Evolutionary conservation across 92 coral and sea anemone species (phyloP), one percentile per base, ranked within the genome.

Genomic region (Paragorgia papillata): DNA sequence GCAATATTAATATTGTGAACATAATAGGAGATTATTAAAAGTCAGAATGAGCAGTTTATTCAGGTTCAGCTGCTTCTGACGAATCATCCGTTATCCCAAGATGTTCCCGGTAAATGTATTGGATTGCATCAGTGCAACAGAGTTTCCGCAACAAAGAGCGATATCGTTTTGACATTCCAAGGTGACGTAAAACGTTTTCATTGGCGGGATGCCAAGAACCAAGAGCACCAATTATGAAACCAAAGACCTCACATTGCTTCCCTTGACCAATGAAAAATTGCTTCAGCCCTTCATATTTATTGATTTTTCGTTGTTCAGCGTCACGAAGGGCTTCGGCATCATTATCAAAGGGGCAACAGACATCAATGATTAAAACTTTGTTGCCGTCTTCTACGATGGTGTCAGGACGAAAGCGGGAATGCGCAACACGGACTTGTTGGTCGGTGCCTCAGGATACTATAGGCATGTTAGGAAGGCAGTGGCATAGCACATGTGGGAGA

Each of bases 71-170:
- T 57, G 62, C 62, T 21, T 57, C 62, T 19, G 13, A 8, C 14
- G 62, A 59, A 25, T 17, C 65, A 13, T 59, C 65, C 18, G 65
- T 59, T 59, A 27, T 59, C 62, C 78, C n/a, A n/a, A n/a, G n/a
- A n/a, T n/a, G n/a, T n/a, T n/a, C n/a, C n/a, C n/a, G n/a, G n/a
- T n/a, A n/a, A n/a, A n/a, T n/a, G n/a, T n/a, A n/a, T 53, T 70
- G 78, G 39, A 70, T 70, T 54, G 78, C 62, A 53, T 70, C 77
- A 40, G 77, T 70, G 30, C 77, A 70, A 57, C 77, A 70, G 24
- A 46, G 58, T 57, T 70, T 70, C 12, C 77, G 34, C 37, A 70
- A 70, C 24, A 70, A 41, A 57, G 77, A 70, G 34, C 41, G 57
- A 57, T 70, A 70, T 2, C 77, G 77, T 28, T 57, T 54, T 34